Evolutionary conservation across 2,797 vertebrate genomes (phyloP), one percentile per base, ranked within the genome.

Genomic region (Poecilia wingei): DNA sequence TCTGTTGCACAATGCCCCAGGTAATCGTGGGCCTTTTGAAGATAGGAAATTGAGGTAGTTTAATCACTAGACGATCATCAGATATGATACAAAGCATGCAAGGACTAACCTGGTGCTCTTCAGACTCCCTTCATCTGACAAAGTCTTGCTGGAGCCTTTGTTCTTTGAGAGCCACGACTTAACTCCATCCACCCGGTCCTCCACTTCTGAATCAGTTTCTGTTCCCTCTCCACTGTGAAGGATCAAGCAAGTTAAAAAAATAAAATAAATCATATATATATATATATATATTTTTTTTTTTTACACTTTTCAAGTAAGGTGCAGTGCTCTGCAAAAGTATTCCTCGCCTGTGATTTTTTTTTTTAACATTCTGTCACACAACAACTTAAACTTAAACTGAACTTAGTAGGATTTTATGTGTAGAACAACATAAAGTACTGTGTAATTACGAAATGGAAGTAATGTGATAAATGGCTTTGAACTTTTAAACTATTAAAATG

Each of bases 111-210:
- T 99, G 91, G 96, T 94, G 89, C 96, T 96, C 94, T 98, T 99
- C 81, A 97, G 94, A 91, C 96, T 97, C 81, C 97, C 96, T 0
- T 99, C 98, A 1, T 99, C 98, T 0, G 96, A 96, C 85, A 96
- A 93, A 0, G 96, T 95, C 94, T 98, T 99, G 82, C 95, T 93
- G 72, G 97, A 96, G 85, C 96, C 96, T 93, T 99, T 99, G 94
- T 97, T 99, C 95, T 97, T 99, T 0, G 97, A 99, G 74, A 99
- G 95, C 97, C 98, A 98, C 13, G 98, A 98, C 91, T 99, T 99
- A 84, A 99, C 97, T 25, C 97, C 98, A 0, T 99, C 98, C 75
- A 99, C 98, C 0, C 98, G 97, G 74, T 99, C 97, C 89, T 99
- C 98, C 85, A 99, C 96, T 91, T 99, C 98, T 0, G 97, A 99